Percentiles rank a stretch among this genome's conserved stretches.
phyloP scores from a whole-genome alignment of 2,888 invertebrate genomes.

The Acanthosepion lycidas region DNA sequence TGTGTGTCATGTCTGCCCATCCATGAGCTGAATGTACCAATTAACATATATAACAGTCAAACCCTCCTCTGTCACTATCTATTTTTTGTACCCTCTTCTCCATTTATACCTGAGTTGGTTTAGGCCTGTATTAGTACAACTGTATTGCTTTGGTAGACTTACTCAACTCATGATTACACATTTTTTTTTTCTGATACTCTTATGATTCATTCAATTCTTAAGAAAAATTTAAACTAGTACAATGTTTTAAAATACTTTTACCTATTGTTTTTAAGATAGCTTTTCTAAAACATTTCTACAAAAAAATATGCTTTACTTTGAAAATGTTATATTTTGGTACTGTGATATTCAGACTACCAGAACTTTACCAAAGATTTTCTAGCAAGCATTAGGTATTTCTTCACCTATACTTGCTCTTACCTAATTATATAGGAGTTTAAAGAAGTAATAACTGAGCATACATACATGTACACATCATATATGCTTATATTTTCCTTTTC shows the following conservation, averaged over 20 bases:
- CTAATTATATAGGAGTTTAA: no score
- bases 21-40: constrained; percentile 11
- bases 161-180: not conserved
- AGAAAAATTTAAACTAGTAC: not conserved
- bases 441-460: no score
- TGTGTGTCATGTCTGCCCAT: not conserved
- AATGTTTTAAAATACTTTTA: not conserved
- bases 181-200: not conserved
- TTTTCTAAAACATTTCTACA: no score
- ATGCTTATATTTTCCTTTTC: not conserved
- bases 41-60: not conserved
- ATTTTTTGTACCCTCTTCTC: not conserved
- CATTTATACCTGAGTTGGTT: not conserved
- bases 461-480: not conserved
- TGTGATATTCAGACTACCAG: no score
- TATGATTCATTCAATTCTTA: not conserved
- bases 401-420: no score
- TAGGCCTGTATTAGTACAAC: not conserved
- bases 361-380: no score
- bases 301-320: no score
- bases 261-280: no score
- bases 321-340: no score
- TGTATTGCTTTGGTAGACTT: not conserved
- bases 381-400: no score
- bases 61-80: not conserved